Conservation (phyloP, 1,140 invertebrate genomes). For the Microplitis mediator region DNA sequence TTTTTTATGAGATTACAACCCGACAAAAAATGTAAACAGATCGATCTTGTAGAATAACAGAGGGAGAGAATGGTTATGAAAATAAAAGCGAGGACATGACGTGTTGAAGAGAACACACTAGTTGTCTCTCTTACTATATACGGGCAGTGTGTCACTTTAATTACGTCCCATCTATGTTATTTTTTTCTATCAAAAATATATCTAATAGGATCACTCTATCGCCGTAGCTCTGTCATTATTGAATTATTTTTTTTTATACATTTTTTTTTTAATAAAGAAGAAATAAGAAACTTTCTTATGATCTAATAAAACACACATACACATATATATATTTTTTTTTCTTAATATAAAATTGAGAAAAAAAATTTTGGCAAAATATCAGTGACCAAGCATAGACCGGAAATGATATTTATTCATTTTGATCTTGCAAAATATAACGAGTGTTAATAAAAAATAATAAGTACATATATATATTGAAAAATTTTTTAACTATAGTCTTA, state of each 20-base stretch:
- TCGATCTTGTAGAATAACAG: neutral
- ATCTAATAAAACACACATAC: neutral
- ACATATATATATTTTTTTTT: neutral
- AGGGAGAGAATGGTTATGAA: neutral
- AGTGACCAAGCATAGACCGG: neutral
- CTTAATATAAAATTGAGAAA: neutral
- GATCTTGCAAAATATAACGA: neutral
- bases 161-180: neutral
- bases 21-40: neutral
- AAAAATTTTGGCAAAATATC: neutral
- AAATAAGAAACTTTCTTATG: too few species aligned
- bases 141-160: neutral
- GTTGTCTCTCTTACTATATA: neutral
- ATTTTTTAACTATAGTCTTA: neutral
- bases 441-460: neutral
- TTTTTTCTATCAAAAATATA: neutral
- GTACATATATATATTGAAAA: neutral
- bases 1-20: neutral
- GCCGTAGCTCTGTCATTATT: too few species aligned
- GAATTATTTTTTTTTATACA: too few species aligned
- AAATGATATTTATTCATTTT: conserved; percentile 7
- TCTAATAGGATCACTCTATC: neutral
- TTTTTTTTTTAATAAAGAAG: too few species aligned
- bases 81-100: neutral
- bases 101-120: neutral